These are phyloP conservation scores for Zaprionus tsacasi DNA, from an alignment of 1,140 invertebrate species.

Conservation along the genomic window DNA sequence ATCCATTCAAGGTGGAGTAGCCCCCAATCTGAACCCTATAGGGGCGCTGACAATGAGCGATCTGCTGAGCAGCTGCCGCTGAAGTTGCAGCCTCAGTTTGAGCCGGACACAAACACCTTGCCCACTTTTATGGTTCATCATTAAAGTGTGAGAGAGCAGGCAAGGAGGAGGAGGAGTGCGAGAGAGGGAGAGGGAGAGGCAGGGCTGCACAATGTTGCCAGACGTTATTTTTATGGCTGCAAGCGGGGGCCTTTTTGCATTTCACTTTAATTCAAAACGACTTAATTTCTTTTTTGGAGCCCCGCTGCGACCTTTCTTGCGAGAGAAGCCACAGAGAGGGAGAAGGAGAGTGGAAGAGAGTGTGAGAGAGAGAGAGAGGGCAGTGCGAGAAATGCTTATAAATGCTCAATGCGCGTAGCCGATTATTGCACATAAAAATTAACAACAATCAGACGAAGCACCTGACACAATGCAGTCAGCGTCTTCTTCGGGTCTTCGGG, in stretches of 20 bases:
- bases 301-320: slow-evolving; percentile 31
- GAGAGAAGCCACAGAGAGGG: not conserved
- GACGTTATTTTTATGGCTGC: slow-evolving; percentile 48
- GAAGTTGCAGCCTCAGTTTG: slow-evolving; percentile 32
- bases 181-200: not conserved
- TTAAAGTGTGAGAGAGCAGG: slow-evolving; percentile 17
- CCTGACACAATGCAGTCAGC: slow-evolving; percentile 39
- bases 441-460: slow-evolving; percentile 67
- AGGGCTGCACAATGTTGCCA: slow-evolving; percentile 64
- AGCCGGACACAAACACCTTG: slow-evolving; percentile 63
- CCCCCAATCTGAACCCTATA: slow-evolving; percentile 14
- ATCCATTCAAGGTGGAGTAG: not conserved
- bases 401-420: slow-evolving; percentile 79
- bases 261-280: slow-evolving; percentile 80
- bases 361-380: not conserved
- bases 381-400: slow-evolving; percentile 73
- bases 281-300: slow-evolving; percentile 64
- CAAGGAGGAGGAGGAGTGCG: not conserved
- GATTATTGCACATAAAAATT: slow-evolving; percentile 82
- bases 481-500: not conserved
- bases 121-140: slow-evolving; percentile 66
- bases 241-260: slow-evolving; percentile 61
- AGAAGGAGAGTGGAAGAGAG: not conserved
- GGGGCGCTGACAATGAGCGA: slow-evolving; percentile 57
- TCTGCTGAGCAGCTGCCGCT: slow-evolving; percentile 44